Percentiles rank a stretch among this genome's conserved stretches.
Evolutionary conservation across 92 coral and sea anemone species (phyloP).

Genomic region (Anthopleura xanthogrammica): DNA sequence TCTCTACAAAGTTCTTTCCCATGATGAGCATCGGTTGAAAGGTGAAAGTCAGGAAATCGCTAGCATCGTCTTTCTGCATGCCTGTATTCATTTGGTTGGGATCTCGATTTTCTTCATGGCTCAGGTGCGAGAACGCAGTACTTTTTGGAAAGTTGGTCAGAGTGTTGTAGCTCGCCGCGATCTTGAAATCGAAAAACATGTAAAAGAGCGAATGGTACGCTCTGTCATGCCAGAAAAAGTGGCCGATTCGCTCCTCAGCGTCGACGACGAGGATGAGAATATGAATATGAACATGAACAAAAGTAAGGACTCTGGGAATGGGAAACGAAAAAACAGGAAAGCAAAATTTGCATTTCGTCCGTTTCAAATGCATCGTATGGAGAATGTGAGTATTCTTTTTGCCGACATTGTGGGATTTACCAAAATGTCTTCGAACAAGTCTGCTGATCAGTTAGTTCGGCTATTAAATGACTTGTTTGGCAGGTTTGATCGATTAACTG

Average conservation of each 20-base stretch:
- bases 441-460: slow-evolving; percentile 96
- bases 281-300: slow-evolving; percentile 31
- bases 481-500: slow-evolving; percentile 94
- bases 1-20: slow-evolving; percentile 51
- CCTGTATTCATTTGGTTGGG: slow-evolving; percentile 90
- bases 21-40: slow-evolving; percentile 12
- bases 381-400: slow-evolving; percentile 94
- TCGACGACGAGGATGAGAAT: slow-evolving; percentile 68
- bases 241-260: slow-evolving; percentile 66
- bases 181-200: slow-evolving; percentile 93
- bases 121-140: slow-evolving; percentile 97
- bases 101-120: slow-evolving; percentile 98
- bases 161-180: slow-evolving; percentile 94
- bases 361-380: slow-evolving; percentile 98
- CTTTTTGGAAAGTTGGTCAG: slow-evolving; percentile 99
- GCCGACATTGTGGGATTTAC: slow-evolving; percentile 99
- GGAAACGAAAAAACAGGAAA: slow-evolving; percentile 66
- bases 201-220: slow-evolving; percentile 91
- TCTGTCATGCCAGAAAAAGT: slow-evolving; percentile 94
- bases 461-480: slow-evolving; percentile 95
- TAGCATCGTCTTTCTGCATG: slow-evolving; percentile 78
- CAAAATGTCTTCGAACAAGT: slow-evolving; percentile 94
- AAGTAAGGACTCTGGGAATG: slow-evolving; percentile 67
- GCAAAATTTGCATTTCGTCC: slow-evolving; percentile 89
- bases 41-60: slow-evolving; percentile 49